Base-by-base conservation (phyloP, 2,888 invertebrate genomes). In the Alloplasta piceator region DNA sequence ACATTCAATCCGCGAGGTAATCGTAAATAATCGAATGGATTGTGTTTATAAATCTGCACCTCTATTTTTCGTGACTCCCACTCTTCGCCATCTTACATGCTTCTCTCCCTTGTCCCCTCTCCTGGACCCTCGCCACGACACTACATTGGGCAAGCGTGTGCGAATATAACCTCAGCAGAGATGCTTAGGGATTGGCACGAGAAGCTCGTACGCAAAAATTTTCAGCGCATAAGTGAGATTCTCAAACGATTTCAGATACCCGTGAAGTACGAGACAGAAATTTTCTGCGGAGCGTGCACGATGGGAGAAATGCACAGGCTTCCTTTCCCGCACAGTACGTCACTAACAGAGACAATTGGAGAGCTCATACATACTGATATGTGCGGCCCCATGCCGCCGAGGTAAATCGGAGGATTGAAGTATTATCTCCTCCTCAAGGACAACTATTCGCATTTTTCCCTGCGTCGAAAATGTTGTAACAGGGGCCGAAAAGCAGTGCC, bases 361-460 rank as follows among this genome's bases (percentile, higher is more conserved):
- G 82, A 84, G 12, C 41, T 85, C 2, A 58, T 84, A 0, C 83
- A 84, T 58, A 77, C 78, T 0, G 84, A 85, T 50, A 46, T 84
- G 0, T 80, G 84, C 46, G 84, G 84, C 5, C 80, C 61, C 0
- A 79, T 85, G 79, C 80, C 68, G 14, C 48, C 60, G 46, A 50
- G 10, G n/a, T 26, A 9, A 3, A 4, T 71, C 16, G 60, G 71
- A 6, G 71, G 60, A 5, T 71, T 38, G 6, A 71, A 10, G 36
- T 71, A 71, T 14, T 71, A 48, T 26, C 7, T 58, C 1, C 36
- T 46, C 2, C 38, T 71, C 9, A 50, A 43, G 26, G 71, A 71
- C 46, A 60, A 60, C 38, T 43, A 14, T 9, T 60, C 60, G 46
- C n/a, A 38, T 3, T 60, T 46, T 12, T 10, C 4, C 10, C 4